Evolutionary conservation across 1,140 invertebrate species (phyloP).

Genomic region (Drosophila mojavensis): DNA sequence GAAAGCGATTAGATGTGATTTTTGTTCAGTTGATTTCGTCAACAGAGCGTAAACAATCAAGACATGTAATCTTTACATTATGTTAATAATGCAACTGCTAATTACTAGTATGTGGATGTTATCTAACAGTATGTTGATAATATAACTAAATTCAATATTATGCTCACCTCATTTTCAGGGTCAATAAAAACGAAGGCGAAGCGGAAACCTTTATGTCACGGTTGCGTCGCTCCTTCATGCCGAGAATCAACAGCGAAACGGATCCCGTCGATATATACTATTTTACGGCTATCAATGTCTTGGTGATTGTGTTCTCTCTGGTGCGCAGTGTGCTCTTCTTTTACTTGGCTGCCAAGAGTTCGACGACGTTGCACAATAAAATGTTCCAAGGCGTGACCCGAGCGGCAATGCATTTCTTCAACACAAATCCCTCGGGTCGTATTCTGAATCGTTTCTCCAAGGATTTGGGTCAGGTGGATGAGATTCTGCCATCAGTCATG

Average conservation of each 20-base stretch:
- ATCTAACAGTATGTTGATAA: neutral
- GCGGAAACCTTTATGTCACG: slow-evolving; percentile 58
- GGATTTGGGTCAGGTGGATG: slow-evolving; percentile 94
- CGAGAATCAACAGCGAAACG: slow-evolving; percentile 65
- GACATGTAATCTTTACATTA: neutral
- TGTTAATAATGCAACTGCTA: neutral
- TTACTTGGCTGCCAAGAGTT: slow-evolving; percentile 88
- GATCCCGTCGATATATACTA: slow-evolving; percentile 79
- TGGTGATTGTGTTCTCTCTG: slow-evolving; percentile 86
- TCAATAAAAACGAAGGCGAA: slow-evolving; percentile 71
- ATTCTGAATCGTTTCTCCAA: slow-evolving; percentile 93
- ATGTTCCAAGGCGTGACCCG: slow-evolving; percentile 92
- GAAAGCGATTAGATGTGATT: too few relatives aligned
- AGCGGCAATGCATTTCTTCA: slow-evolving; percentile 93
- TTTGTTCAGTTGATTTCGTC: too few relatives aligned
- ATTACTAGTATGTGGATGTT: neutral
- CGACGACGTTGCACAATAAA: slow-evolving; percentile 89
- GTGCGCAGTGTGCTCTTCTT: slow-evolving; percentile 88
- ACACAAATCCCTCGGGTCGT: slow-evolving; percentile 90
- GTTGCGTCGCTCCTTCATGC: slow-evolving; percentile 50
- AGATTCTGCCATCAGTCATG: slow-evolving; percentile 90
- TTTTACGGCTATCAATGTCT: slow-evolving; percentile 86
- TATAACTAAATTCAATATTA: neutral
- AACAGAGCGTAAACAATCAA: too few relatives aligned
- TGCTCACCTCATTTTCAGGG: slow-evolving; percentile 41